phyloP scores from a whole-genome alignment of 2,113 vertebrate genomes.

The Vulpes ferrilata region DNA sequence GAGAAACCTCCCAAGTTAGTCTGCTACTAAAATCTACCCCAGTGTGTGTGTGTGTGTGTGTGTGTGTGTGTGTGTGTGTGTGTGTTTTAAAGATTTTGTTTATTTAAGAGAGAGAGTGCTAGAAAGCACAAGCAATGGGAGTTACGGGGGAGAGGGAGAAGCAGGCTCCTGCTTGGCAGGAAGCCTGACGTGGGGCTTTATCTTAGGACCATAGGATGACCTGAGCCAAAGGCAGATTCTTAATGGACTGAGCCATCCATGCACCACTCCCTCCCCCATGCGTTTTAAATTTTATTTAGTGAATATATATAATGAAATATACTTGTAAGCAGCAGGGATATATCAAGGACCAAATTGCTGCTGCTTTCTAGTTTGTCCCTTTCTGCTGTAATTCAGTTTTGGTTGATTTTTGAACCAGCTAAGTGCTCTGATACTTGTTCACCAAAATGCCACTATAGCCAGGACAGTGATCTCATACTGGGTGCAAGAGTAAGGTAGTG shows the following conservation, averaged over 20 bases:
- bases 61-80: too few relatives aligned
- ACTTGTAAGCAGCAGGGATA: background rate
- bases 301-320: background rate
- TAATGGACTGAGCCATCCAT: too few relatives aligned
- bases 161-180: too few relatives aligned
- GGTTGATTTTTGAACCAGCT: background rate
- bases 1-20: background rate
- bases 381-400: background rate
- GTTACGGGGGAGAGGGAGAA: too few relatives aligned
- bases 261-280: too few relatives aligned
- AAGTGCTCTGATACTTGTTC: background rate
- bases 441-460: background rate
- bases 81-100: too few relatives aligned
- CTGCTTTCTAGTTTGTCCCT: constrained; percentile 20
- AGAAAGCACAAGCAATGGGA: too few relatives aligned
- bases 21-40: constrained; percentile 15
- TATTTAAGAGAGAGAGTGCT: too few relatives aligned
- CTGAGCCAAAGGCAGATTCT: too few relatives aligned
- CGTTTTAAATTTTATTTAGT: constrained; percentile 44
- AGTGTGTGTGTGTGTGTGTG: background rate
- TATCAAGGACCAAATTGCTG: constrained; percentile 28
- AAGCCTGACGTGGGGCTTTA: too few relatives aligned
- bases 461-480: background rate
- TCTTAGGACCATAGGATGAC: too few relatives aligned
- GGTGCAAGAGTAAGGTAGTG: background rate